These are phyloP conservation scores for Drosophila arawakana DNA, from an alignment of 1,140 invertebrate species.

Conservation along the genomic window DNA sequence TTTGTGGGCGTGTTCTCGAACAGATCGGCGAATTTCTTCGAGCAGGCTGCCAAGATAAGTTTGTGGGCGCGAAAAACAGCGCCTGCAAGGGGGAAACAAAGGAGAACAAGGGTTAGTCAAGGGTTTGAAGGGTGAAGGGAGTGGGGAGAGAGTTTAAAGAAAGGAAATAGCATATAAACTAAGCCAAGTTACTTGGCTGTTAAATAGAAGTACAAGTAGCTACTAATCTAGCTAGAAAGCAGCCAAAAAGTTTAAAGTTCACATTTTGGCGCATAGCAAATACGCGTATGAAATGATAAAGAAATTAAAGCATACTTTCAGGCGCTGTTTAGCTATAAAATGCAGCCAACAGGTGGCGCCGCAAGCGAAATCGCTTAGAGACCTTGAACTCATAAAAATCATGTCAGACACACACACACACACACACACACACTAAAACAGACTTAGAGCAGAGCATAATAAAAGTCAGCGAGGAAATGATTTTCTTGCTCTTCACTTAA, in stretches of 20 bases:
- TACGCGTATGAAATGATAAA: not conserved
- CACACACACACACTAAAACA: constrained; percentile 29
- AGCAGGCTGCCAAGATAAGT: constrained; percentile 95
- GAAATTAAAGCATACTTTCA: constrained; percentile 57
- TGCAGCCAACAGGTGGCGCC: constrained; percentile 68
- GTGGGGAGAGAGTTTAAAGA: not conserved
- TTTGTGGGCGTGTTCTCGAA: constrained; percentile 95
- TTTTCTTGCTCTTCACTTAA: constrained; percentile 70
- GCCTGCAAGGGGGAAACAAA: constrained; percentile 86
- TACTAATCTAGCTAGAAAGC: too few species aligned
- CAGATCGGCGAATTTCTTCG: constrained; percentile 96
- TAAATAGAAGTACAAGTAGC: too few species aligned
- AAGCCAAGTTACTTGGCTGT: too few species aligned
- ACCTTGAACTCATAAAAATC: constrained; percentile 84
- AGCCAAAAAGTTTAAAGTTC: constrained; percentile 1
- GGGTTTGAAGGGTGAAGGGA: not conserved
- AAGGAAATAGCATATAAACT: too few species aligned
- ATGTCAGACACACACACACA: constrained; percentile 64
- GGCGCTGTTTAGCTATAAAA: constrained; percentile 32
- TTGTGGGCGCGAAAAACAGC: constrained; percentile 96
- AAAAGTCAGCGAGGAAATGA: constrained; percentile 77
- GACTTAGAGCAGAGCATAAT: constrained; percentile 57
- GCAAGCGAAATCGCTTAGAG: constrained; percentile 54
- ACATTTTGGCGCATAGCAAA: not conserved
- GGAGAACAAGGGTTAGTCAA: constrained; percentile 1